Evolutionary conservation across 1,140 invertebrate species (phyloP).

Genomic region (Venustaconcha ellipsiformis): DNA sequence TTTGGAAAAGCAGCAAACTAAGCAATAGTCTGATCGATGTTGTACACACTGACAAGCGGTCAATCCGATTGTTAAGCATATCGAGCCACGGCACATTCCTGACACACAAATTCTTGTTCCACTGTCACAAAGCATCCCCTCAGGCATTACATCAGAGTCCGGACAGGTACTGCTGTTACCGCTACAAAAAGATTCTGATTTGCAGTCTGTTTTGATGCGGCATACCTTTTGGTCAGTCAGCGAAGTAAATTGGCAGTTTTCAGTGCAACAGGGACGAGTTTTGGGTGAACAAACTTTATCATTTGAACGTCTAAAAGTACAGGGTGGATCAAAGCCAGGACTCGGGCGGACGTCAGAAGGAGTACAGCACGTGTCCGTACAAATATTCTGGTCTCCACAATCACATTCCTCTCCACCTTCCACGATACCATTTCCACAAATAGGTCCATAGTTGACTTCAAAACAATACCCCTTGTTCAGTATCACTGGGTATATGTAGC

Average conservation of each 20-base stretch:
- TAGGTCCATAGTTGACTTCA: constrained; percentile 8
- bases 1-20: constrained; percentile 27
- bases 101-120: constrained; percentile 36
- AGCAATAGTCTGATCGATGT: constrained; percentile 27
- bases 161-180: constrained; percentile 43
- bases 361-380: constrained; percentile 56
- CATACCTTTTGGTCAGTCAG: constrained; percentile 26
- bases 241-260: constrained; percentile 33
- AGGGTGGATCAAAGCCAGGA: constrained; percentile 32
- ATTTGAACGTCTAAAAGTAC: constrained; percentile 37
- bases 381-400: constrained; percentile 46
- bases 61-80: constrained; percentile 37
- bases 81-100: constrained; percentile 38
- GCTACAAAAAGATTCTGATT: constrained; percentile 34
- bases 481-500: constrained; percentile 54
- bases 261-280: constrained; percentile 41
- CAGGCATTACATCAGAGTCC: background rate
- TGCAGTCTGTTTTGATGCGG: constrained; percentile 36
- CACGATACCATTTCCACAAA: constrained; percentile 51
- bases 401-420: constrained; percentile 61
- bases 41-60: constrained; percentile 38
- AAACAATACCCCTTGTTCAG: constrained; percentile 46
- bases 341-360: constrained; percentile 29
- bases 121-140: constrained; percentile 41
- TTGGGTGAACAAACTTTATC: constrained; percentile 47